Percentiles rank a stretch among this genome's conserved stretches.
Conservation (phyloP, 2,888 invertebrate species). For the Gisinianus flammeolus region DNA sequence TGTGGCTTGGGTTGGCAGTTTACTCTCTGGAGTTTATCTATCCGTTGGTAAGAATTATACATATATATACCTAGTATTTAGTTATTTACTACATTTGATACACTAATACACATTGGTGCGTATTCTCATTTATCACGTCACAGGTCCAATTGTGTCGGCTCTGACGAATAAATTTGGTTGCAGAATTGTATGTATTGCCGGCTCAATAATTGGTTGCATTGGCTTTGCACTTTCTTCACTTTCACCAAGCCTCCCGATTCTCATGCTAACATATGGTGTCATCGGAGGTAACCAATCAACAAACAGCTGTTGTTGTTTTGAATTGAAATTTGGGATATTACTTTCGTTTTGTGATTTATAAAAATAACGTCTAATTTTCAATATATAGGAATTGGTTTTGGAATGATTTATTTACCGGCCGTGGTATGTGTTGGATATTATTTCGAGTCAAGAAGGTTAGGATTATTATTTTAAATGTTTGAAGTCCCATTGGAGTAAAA, state of each 20-base stretch:
- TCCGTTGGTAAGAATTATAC: constrained; percentile 74
- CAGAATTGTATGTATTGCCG: constrained; percentile 90
- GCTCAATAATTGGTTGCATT: constrained; percentile 80
- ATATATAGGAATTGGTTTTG: constrained; percentile 81
- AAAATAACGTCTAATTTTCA: background rate
- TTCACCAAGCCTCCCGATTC: constrained; percentile 81
- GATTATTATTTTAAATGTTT: no score
- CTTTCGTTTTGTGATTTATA: no score
- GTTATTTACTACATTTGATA: background rate
- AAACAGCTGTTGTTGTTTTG: background rate
- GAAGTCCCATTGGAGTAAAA: no score
- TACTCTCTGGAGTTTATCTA: constrained; percentile 93
- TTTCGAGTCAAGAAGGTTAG: background rate
- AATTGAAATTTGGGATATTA: no score
- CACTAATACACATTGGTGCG: background rate
- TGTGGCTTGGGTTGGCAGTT: constrained; percentile 77
- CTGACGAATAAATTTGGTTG: constrained; percentile 87
- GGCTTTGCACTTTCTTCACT: constrained; percentile 89
- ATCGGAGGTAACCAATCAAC: constrained; percentile 75
- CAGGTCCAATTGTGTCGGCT: constrained; percentile 93
- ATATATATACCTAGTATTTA: background rate
- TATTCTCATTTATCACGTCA: constrained; percentile 32
- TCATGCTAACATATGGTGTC: constrained; percentile 92
- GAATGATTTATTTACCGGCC: constrained; percentile 92
- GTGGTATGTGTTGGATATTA: constrained; percentile 64